Percentiles rank a stretch among this genome's conserved stretches.
These are phyloP conservation scores for Drosophila putrida DNA, from an alignment of 2,888 invertebrate species.

Conservation along the genomic window DNA sequence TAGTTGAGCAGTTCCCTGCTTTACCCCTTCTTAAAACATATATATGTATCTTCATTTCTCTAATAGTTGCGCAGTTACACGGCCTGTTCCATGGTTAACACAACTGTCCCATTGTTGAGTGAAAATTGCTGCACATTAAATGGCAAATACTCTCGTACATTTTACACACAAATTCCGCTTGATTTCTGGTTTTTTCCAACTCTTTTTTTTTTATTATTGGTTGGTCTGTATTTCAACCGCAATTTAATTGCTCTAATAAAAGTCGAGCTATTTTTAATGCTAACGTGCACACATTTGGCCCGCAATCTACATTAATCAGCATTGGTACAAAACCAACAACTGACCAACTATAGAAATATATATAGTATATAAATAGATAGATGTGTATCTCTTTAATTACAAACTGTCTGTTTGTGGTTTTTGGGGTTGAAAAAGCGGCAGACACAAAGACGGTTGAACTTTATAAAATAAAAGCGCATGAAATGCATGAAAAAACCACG, in stretches of 20 bases:
- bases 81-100: slow-evolving; percentile 43
- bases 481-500: slow-evolving; percentile 21
- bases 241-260: slow-evolving; percentile 78
- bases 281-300: slow-evolving; percentile 76
- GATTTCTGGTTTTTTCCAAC: slow-evolving; percentile 26
- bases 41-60: slow-evolving; percentile 47
- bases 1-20: slow-evolving; percentile 45
- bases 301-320: slow-evolving; percentile 74
- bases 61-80: slow-evolving; percentile 47
- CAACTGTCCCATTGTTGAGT: slow-evolving; percentile 56
- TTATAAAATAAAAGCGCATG: slow-evolving; percentile 5
- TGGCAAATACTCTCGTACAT: slow-evolving; percentile 45
- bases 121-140: slow-evolving; percentile 78
- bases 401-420: slow-evolving; percentile 61
- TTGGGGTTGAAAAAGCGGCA: slow-evolving; percentile 43
- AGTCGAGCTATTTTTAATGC: slow-evolving; percentile 71
- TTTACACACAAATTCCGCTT: slow-evolving; percentile 13
- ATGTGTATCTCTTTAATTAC: slow-evolving; percentile 58
- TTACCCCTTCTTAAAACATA: background rate
- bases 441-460: slow-evolving; percentile 13
- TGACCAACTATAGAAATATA: slow-evolving; percentile 20
- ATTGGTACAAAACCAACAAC: slow-evolving; percentile 44
- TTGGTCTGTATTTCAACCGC: slow-evolving; percentile 53
- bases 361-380: slow-evolving; percentile 23
- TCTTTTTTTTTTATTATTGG: slow-evolving; percentile 21